A percentile compares a stretch with the other conserved stretches of the same genome.
Evolutionary conservation across 1,140 invertebrate genomes (phyloP).

Genomic region (Aethina tumida): DNA sequence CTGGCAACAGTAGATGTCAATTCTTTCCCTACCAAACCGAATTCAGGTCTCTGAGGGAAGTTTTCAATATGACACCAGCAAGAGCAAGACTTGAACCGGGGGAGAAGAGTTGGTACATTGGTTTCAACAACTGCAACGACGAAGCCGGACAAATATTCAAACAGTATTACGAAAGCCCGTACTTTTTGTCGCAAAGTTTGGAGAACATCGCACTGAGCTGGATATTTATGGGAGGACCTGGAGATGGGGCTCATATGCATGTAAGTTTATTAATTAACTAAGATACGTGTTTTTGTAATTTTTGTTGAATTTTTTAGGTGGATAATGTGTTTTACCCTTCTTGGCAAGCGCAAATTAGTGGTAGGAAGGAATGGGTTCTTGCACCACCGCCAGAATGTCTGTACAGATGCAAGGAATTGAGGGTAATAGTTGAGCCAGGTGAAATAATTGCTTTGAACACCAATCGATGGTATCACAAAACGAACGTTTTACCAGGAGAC

Average conservation of each 20-base stretch:
- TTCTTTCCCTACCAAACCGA: slow-evolving; percentile 89
- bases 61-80: slow-evolving; percentile 63
- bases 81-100: slow-evolving; percentile 54
- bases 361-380: slow-evolving; percentile 76
- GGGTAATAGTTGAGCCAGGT: slow-evolving; percentile 67
- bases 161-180: slow-evolving; percentile 71
- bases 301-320: slow-evolving; percentile 48
- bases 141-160: slow-evolving; percentile 64
- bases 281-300: slow-evolving; percentile 3
- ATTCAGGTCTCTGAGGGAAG: slow-evolving; percentile 63
- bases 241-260: slow-evolving; percentile 89
- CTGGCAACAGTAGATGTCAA: too few relatives aligned
- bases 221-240: slow-evolving; percentile 93
- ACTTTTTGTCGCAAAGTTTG: slow-evolving; percentile 75
- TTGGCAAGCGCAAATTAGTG: slow-evolving; percentile 89
- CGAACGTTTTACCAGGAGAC: slow-evolving; percentile 71
- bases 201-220: slow-evolving; percentile 84
- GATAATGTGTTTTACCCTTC: slow-evolving; percentile 85
- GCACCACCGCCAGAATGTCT: slow-evolving; percentile 84
- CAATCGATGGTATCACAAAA: slow-evolving; percentile 92
- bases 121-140: slow-evolving; percentile 89
- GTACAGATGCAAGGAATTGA: slow-evolving; percentile 56
- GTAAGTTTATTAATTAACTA: slow-evolving; percentile 46
- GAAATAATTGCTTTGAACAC: slow-evolving; percentile 90
- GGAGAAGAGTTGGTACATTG: slow-evolving; percentile 75